phyloP scores from a whole-genome alignment of 2,888 invertebrate species.

The Xestia sexstrigata region DNA sequence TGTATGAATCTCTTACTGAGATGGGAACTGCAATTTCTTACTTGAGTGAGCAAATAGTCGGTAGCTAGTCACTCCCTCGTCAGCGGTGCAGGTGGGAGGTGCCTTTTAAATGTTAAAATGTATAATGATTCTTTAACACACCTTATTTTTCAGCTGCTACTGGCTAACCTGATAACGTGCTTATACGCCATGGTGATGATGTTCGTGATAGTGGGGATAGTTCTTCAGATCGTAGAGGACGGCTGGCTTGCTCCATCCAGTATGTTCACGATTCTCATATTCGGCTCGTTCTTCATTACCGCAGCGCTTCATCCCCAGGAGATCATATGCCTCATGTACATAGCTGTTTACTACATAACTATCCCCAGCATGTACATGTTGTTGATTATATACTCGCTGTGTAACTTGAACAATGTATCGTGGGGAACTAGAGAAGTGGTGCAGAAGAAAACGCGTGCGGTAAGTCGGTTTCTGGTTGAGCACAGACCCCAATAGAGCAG shows the following conservation, averaged over 20 bases:
- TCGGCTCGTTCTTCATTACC: slow-evolving; percentile 92
- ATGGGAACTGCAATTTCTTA: background rate
- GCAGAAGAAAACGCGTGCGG: slow-evolving; percentile 85
- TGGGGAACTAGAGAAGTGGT: slow-evolving; percentile 98
- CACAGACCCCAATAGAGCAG: too few species aligned
- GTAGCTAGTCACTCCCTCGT: background rate
- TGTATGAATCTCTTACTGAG: background rate
- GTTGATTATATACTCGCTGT: slow-evolving; percentile 97
- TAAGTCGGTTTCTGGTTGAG: slow-evolving; percentile 49
- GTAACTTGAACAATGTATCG: slow-evolving; percentile 97
- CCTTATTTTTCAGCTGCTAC: slow-evolving; percentile 90
- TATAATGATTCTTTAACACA: background rate
- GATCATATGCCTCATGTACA: slow-evolving; percentile 93
- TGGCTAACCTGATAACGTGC: slow-evolving; percentile 94
- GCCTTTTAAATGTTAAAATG: background rate
- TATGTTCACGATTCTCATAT: slow-evolving; percentile 95
- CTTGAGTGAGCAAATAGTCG: background rate
- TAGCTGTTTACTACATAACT: slow-evolving; percentile 95
- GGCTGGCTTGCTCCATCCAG: slow-evolving; percentile 96
- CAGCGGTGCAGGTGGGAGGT: background rate
- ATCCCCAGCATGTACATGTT: slow-evolving; percentile 99
- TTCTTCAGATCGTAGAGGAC: slow-evolving; percentile 94
- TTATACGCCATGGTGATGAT: slow-evolving; percentile 96
- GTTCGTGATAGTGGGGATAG: slow-evolving; percentile 95
- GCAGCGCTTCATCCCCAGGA: slow-evolving; percentile 95